Evolutionary conservation across 2,888 invertebrate species (phyloP), one percentile per base, ranked within the genome.

Genomic region (Drosophila paramelanica): DNA sequence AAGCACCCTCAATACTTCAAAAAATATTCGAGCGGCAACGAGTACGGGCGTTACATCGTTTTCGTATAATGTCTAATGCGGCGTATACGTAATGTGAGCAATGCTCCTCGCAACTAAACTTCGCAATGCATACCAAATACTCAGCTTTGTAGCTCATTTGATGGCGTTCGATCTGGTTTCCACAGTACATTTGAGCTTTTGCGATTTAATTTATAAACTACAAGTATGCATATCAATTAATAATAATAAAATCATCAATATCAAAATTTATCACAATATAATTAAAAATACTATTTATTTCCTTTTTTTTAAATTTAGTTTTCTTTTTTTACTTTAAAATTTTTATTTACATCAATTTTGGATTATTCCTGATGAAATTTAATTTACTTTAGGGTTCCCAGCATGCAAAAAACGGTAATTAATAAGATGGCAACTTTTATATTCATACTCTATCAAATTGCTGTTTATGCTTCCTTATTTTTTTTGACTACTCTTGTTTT

Each of bases 11-110:
- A 71, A 60, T 71, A 78, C 78, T 78, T 74, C 64, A 75, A 71
- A 75, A 79, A 66, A 75, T 65, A 74, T 79, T 79, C 73, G 60
- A 66, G 83, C 75, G 71, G 55, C 61, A 75, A 20, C 77, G 13
- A 75, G 68, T 67, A 45, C 36, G 60, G n/a, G 67, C 67, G 17
- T 17, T 31, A 67, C 77, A 72, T 23, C 68, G 41, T 55, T 57
- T 49, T 59, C 81, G 46, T 57, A 75, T 65, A 73, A 77, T 71
- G 85, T 84, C 57, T 71, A 81, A 78, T 61, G 79, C 67, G 79
- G 79, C 79, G 79, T 78, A 75, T 75, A 31, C 75, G 59, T 64
- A 75, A 75, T 74, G 62, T 53, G 59, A 45, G 67, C 60, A 66
- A 50, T 62, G 51, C 61, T 67, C 20, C 55, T 58, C 33, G 14